A percentile compares a stretch with the other conserved stretches of the same genome.
Conservation (phyloP, 1,140 invertebrate species). For the Druon quercuslanigerum region DNA sequence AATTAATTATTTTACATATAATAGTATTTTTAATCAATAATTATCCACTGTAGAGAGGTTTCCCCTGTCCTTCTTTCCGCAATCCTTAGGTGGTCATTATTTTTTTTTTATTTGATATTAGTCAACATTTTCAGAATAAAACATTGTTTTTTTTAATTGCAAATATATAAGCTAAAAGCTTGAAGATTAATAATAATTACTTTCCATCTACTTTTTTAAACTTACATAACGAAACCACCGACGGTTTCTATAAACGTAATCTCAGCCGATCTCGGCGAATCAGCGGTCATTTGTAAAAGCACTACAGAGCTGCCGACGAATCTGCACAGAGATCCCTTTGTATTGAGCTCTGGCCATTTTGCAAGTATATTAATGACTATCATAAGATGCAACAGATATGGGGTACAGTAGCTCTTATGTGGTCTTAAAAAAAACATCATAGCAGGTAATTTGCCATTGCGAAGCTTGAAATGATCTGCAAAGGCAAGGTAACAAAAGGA, state of each 20-base stretch:
- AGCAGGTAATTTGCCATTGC: conserved; percentile 40
- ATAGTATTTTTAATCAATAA: too few relatives aligned
- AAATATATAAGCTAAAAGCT: neutral
- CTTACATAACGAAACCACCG: conserved; percentile 43
- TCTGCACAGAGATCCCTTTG: conserved; percentile 48
- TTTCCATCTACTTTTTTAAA: conserved; percentile 32
- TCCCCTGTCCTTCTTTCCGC: too few relatives aligned
- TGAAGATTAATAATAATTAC: conserved; percentile 32
- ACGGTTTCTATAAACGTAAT: conserved; percentile 43
- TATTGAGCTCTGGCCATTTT: conserved; percentile 41
- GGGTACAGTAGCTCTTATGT: conserved; percentile 39
- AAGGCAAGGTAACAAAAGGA: neutral
- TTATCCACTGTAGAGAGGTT: too few relatives aligned
- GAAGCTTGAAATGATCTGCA: neutral
- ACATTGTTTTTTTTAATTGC: neutral
- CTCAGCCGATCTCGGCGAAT: conserved; percentile 46
- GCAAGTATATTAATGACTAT: conserved; percentile 50
- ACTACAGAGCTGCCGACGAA: conserved; percentile 36
- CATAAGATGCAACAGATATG: conserved; percentile 36
- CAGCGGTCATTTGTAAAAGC: conserved; percentile 45
- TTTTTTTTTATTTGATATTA: too few relatives aligned
- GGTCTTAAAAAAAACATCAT: conserved; percentile 26
- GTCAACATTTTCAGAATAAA: too few relatives aligned
- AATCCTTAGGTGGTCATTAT: too few relatives aligned
- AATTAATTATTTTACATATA: too few relatives aligned